Percentiles rank a stretch among this genome's conserved stretches.
Evolutionary conservation across 2,888 invertebrate genomes (phyloP).

Genomic region (Eumerus sabulonum): DNA sequence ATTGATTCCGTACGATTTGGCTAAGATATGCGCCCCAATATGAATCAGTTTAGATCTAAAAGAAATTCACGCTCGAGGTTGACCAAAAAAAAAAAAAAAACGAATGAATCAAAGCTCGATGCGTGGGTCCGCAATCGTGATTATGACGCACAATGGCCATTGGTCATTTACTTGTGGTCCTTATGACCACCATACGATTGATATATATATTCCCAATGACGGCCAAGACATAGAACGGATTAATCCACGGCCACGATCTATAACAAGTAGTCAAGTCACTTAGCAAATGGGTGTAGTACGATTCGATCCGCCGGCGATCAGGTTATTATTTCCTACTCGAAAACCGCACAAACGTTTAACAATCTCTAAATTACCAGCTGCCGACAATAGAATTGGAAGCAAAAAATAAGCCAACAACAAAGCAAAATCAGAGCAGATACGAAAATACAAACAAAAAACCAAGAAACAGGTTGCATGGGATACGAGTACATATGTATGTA

Average conservation of each 20-base stretch:
- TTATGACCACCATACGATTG: slow-evolving; percentile 14
- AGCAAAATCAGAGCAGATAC: no score
- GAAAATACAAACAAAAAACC: slow-evolving; percentile 9
- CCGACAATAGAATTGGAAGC: background rate
- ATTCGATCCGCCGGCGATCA: slow-evolving; percentile 12
- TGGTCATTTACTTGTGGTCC: background rate
- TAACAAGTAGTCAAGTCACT: slow-evolving; percentile 42
- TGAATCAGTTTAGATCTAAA: background rate
- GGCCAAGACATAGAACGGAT: slow-evolving; percentile 37
- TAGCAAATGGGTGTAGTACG: slow-evolving; percentile 51
- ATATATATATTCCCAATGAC: slow-evolving; percentile 21
- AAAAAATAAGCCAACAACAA: no score
- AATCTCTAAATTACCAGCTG: slow-evolving; percentile 48
- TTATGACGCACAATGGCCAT: background rate
- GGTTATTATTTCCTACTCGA: slow-evolving; percentile 50
- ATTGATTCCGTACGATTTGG: background rate
- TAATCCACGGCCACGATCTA: slow-evolving; percentile 35
- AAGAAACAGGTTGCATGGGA: slow-evolving; percentile 54
- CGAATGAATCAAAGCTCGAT: background rate
- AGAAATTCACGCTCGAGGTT: slow-evolving; percentile 36
- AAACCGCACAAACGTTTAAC: slow-evolving; percentile 28
- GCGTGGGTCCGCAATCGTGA: background rate
- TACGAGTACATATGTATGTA: slow-evolving; percentile 50
- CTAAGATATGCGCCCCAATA: background rate
- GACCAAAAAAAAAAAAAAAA: slow-evolving; percentile 50